Base-by-base conservation (phyloP, 2,888 invertebrate genomes). In the Pegoplata infirma region DNA sequence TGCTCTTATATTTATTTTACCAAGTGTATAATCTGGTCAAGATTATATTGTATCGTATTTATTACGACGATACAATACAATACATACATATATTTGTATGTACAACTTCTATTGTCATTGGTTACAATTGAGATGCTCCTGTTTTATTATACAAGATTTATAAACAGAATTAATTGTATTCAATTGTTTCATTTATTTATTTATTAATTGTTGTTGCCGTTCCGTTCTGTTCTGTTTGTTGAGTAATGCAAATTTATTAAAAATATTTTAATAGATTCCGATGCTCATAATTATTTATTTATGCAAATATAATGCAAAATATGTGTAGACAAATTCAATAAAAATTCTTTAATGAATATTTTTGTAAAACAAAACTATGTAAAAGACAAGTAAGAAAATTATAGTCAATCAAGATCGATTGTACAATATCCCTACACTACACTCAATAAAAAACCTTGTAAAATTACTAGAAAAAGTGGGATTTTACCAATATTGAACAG, bases 201-300 rank as follows among this genome's bases (percentile, higher is more conserved):
- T 74, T n/a, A n/a, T 74, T 74, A 67, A 67, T 73, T 51, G 47
- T 44, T 63, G 55, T 56, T 64, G 23, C n/a, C n/a, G n/a, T n/a
- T n/a, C n/a, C n/a, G n/a, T n/a, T n/a, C n/a, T n/a, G n/a, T n/a
- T n/a, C n/a, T n/a, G n/a, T n/a, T 25, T 36, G 28, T 32, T 46
- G 17, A 53, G 4, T 67, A 61, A 67, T 67, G 74, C 46, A 40
- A 67, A 67, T 74, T 67, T 74, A 55, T 73, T 73, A 21, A 44
- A 55, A 40, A 64, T 25, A 14, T 16, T 16, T 40, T 56, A 40
- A 64, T 40, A 56, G 25, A 64, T 56, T 56, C 72, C 64, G 64
- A 73, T 19, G 49, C 25, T 73, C 40, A 64, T 58, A 64, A 58
- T 58, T 49, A 73, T 56, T 59, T 68, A 58, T 40, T 59, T 72